Percentiles rank a stretch among this genome's conserved stretches.
Evolutionary conservation across 2,113 vertebrate genomes (phyloP).

Genomic region (Chlorodrepanis virens): DNA sequence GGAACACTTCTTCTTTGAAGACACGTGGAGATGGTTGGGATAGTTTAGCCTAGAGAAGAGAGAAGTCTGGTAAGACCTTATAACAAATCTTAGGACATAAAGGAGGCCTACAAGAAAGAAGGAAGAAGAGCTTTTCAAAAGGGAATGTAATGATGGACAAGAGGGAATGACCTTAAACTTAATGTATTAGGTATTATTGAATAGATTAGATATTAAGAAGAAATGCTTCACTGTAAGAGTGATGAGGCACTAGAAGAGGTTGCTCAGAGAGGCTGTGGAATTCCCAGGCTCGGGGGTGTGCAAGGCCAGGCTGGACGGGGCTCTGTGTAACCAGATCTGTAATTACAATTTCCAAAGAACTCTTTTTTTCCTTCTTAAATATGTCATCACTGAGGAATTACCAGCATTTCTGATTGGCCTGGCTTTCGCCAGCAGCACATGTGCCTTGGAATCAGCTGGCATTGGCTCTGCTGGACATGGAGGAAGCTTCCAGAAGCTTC

Average conservation of each 20-base stretch:
- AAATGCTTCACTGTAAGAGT: background rate
- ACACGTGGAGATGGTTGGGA: background rate
- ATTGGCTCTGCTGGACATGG: background rate
- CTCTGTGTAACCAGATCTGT: background rate
- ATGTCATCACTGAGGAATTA: too few species aligned
- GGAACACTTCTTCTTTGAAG: background rate
- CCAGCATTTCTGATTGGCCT: background rate
- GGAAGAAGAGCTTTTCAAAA: background rate
- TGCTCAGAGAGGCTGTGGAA: background rate
- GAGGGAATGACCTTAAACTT: background rate
- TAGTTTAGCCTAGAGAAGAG: background rate
- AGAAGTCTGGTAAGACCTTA: background rate
- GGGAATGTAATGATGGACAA: background rate
- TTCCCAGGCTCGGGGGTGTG: background rate
- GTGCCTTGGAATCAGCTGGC: background rate
- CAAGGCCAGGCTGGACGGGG: background rate
- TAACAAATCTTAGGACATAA: background rate
- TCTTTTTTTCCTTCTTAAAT: background rate
- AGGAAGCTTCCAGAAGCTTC: background rate
- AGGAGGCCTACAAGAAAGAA: background rate
- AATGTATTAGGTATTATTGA: rapidly evolving
- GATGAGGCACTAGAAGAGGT: background rate
- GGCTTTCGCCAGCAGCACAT: background rate
- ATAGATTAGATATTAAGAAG: background rate
- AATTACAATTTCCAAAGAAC: background rate